Base-by-base conservation (phyloP, 2,888 invertebrate genomes). In the Cantharis nigra region DNA sequence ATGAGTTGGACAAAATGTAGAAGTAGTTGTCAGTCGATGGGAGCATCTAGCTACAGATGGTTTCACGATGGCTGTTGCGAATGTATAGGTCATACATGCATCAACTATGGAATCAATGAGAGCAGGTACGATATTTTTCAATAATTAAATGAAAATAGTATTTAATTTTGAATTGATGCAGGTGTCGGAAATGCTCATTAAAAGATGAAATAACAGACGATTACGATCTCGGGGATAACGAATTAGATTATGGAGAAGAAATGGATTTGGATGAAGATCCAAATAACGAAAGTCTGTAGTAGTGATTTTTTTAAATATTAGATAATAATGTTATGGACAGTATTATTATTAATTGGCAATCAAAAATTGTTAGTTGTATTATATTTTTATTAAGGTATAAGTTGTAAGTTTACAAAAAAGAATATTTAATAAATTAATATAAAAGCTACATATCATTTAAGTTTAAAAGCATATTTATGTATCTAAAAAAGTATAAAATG, bases 21-120 rank as follows among this genome's bases (percentile, higher is more conserved):
- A 82, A 92, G 92, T 70, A 93, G 94, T 23, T 98, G 98, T 86
- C 90, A 91, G 81, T 94, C 95, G 11, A 96, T 96, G 94, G 96
- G 96, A 49, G 93, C 96, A 0, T 92, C 93, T 71, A 94, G 94
- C 85, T 97, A 91, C 90, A 93, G 97, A 84, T 97, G 97, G 97
- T 97, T 97, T 89, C 96, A 97, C 88, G 96, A 97, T 85, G 97
- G 97, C 1, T 98, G 98, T 87, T 98, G 98, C 87, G 96, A 98
- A 88, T 98, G 98, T 86, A 93, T 97, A 71, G 97, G 97, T 0
- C 93, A 94, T 80, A 94, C 94, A 69, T 98, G 97, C 86, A 91
- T 96, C 80, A 96, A 96, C 86, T 97, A 96, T 87, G 98, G 97
- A 1, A 94, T 96, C 79, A 95, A 95, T 84, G 95, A 96, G 86